Conservation (phyloP, 2,113 vertebrate genomes). For the Trematocara zebra region DNA sequence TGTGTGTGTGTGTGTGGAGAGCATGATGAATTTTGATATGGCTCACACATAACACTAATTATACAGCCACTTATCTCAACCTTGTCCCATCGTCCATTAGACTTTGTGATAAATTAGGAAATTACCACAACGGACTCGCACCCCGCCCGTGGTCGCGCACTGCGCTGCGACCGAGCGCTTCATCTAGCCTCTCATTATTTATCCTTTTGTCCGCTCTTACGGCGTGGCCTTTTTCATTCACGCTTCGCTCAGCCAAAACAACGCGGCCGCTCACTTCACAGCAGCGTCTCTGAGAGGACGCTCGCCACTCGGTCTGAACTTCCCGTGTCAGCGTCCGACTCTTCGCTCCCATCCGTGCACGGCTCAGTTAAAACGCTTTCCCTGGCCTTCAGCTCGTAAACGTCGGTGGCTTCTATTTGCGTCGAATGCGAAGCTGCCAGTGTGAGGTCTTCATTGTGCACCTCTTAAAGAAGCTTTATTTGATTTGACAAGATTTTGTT, state of each 20-base stretch:
- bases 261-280: slow-evolving; percentile 10
- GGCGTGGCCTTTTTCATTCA: slow-evolving; percentile 5
- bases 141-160: slow-evolving; percentile 8
- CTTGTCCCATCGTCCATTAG: slow-evolving; percentile 36
- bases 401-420: slow-evolving; percentile 27
- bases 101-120: slow-evolving; percentile 43
- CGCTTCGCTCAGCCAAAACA: slow-evolving; percentile 11
- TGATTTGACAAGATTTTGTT: slow-evolving; percentile 71
- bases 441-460: slow-evolving; percentile 59
- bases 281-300: background rate
- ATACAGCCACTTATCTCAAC: slow-evolving; percentile 38
- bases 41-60: slow-evolving; percentile 33
- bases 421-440: background rate
- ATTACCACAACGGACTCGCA: slow-evolving; percentile 19
- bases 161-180: slow-evolving; percentile 13
- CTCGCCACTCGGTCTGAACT: background rate
- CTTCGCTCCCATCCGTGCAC: slow-evolving; percentile 35
- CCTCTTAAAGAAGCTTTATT: slow-evolving; percentile 57
- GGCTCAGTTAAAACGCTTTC: slow-evolving; percentile 62
- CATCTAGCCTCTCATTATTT: slow-evolving; percentile 12
- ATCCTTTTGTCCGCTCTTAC: slow-evolving; percentile 4
- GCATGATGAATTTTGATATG: slow-evolving; percentile 37
- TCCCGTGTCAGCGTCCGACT: background rate
- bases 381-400: slow-evolving; percentile 8
- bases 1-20: background rate